Evolutionary conservation across 1,140 invertebrate species (phyloP), one percentile per base, ranked within the genome.

Genomic region (Hyles vespertilio): DNA sequence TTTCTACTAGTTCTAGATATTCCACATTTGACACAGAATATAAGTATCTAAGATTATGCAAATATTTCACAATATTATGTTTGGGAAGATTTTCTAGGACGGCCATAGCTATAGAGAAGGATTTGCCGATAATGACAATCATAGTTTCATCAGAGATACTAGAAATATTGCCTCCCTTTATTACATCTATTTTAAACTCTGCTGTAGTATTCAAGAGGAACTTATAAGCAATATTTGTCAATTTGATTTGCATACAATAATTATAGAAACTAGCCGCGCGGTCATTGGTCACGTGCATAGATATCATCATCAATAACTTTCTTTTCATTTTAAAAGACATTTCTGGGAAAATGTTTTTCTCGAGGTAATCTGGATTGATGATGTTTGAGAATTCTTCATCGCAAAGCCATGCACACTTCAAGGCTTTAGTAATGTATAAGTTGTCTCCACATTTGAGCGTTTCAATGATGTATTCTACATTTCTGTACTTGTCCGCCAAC

Each of bases 391-490:
- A 68, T 12, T 65, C 48, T 55, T 65, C 61, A 22, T 58, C 54
- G 58, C 57, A 74, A 5, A 78, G 50, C 72, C 72, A 78, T 5
- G 4, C 22, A 56, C 64, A 61, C 60, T 72, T 75, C 0, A 78
- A 56, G 2, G 67, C 70, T 49, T 64, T 65, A 5, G 69, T 58
- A 22, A 71, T 70, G 44, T 73, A 63, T 11, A 75, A 58, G n/a
- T 50, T 67, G 34, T 75, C 75, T 1, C 68, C 75, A 43, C 55
- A 70, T 55, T 74, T 78, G 1, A 78, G 52, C 5, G 65, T 53
- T 50, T 73, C 64, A 9, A 75, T 32, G 32, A 78, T 70, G 45
- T 75, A 78, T 32, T 72, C 64, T 34, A 70, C 45, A 12, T 75
- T 63, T 53, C 60, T 67, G 12, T 67, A 65, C 53, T 70, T 72